phyloP scores from a whole-genome alignment of 2,888 invertebrate species.

The Horisme vitalbata region DNA sequence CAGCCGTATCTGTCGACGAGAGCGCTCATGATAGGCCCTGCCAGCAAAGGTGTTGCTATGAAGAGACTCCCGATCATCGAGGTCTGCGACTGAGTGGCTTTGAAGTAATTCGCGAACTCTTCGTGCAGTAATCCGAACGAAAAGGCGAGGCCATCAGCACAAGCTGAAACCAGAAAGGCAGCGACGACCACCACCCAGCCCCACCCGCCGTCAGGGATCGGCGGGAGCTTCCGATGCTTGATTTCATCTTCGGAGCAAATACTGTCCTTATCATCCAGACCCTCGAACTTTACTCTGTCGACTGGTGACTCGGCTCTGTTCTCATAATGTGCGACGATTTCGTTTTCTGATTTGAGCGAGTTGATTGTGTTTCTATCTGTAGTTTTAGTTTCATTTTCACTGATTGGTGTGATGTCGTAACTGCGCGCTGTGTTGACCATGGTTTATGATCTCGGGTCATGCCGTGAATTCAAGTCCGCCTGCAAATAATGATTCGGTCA shows the following conservation, averaged over 20 bases:
- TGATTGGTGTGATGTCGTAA: conserved; percentile 27
- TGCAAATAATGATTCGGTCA: no score
- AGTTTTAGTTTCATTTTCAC: conserved; percentile 32
- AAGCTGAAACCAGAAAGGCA: conserved; percentile 92
- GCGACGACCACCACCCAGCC: conserved; percentile 95
- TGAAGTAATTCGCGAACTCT: conserved; percentile 90
- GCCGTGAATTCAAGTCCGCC: conserved; percentile 24
- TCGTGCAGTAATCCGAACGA: conserved; percentile 95
- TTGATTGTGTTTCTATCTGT: conserved; percentile 66
- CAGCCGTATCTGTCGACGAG: conserved; percentile 93
- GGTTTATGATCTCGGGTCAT: conserved; percentile 8
- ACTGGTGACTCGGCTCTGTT: conserved; percentile 51
- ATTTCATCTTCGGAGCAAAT: conserved; percentile 66
- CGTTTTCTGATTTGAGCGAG: conserved; percentile 60
- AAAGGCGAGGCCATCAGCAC: conserved; percentile 96
- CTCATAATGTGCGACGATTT: conserved; percentile 48
- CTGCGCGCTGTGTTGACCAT: conserved; percentile 38
- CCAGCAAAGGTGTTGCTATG: conserved; percentile 92
- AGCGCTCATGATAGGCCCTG: conserved; percentile 92
- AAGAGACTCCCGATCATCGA: conserved; percentile 95
- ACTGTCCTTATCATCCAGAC: conserved; percentile 72
- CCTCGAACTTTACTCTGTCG: conserved; percentile 72
- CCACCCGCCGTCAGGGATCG: conserved; percentile 92
- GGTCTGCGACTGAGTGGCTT: conserved; percentile 91
- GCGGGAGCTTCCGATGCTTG: conserved; percentile 69